A percentile compares a stretch with the other conserved stretches of the same genome.
phyloP scores from a whole-genome alignment of 2,797 vertebrate genomes.

The Sebastes nivosus region DNA sequence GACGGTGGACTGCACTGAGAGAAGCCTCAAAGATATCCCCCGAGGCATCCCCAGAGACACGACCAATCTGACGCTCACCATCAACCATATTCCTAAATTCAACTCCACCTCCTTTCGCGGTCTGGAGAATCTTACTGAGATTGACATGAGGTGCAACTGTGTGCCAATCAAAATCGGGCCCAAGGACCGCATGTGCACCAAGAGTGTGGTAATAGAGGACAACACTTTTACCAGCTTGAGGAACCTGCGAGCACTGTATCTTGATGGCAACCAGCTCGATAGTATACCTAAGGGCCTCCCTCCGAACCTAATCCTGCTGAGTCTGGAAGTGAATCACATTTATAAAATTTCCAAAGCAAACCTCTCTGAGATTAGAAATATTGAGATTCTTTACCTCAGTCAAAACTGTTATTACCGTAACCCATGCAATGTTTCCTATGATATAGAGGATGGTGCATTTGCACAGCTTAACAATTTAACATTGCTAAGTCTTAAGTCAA shows the following conservation, averaged over 20 bases:
- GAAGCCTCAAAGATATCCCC: slow-evolving; percentile 83
- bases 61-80: slow-evolving; percentile 94
- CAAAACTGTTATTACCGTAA: slow-evolving; percentile 97
- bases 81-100: slow-evolving; percentile 90
- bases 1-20: slow-evolving; percentile 89
- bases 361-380: slow-evolving; percentile 84
- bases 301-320: slow-evolving; percentile 85
- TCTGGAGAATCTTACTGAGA: slow-evolving; percentile 87
- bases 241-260: slow-evolving; percentile 87
- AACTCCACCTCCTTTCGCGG: slow-evolving; percentile 82
- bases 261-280: slow-evolving; percentile 92
- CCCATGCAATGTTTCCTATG: slow-evolving; percentile 90
- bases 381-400: slow-evolving; percentile 89
- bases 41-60: slow-evolving; percentile 86
- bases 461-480: slow-evolving; percentile 82
- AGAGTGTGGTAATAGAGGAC: slow-evolving; percentile 74
- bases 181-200: slow-evolving; percentile 85
- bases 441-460: slow-evolving; percentile 86
- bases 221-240: slow-evolving; percentile 83
- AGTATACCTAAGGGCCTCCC: slow-evolving; percentile 90
- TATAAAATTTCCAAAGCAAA: slow-evolving; percentile 82
- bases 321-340: slow-evolving; percentile 93
- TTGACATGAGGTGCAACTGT: slow-evolving; percentile 96
- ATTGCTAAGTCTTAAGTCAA: slow-evolving; percentile 90
- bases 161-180: slow-evolving; percentile 89